Base-by-base conservation (phyloP, 2,888 invertebrate genomes). In the Drosophila nigritarsus region DNA sequence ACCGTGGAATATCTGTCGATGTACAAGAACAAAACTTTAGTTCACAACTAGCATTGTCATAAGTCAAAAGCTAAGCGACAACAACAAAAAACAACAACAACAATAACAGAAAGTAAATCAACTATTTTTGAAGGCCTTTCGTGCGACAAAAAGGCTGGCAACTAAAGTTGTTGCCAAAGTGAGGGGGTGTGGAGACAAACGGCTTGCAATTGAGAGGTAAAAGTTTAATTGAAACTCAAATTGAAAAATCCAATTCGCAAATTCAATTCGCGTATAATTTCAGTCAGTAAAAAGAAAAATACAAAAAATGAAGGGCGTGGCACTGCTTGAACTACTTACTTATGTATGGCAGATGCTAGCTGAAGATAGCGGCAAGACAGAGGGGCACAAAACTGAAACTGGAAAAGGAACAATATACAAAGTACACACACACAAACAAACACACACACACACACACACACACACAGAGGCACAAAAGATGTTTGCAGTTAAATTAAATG, bases 401-500 rank as follows among this genome's bases (percentile, higher is more conserved):
- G 50, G 36, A 50, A 45, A 36, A 38, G 58, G 53, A 59, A 76
- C 62, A 68, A 79, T 71, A 24, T 24, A 24, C 45, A 45, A 20
- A 45, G 45, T 15, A 50, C 65, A 42, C 56, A 42, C 13, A 51
- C 18, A 62, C 51, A 49, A 42, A 24, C 13, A 54, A 13, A 50
- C 49, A 50, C 11, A 54, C 20, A 60, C 65, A 54, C 65, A 58
- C 40, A 50, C 49, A 50, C 11, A 54, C 20, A 60, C 65, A 54
- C 65, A 58, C 40, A 36, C n/a, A 6, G 30, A 20, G 20, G 30
- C n/a, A 30, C 20, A 89, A 90, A 86, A 82, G 90, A 88, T 90
- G 86, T 90, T 88, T 86, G 89, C 89, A 88, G 87, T 90, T 89
- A 87, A 87, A 87, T 87, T 87, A 88, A 87, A 87, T 87, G 90